Conservation (phyloP, 2,797 vertebrate genomes). For the Cyprinella venusta region DNA sequence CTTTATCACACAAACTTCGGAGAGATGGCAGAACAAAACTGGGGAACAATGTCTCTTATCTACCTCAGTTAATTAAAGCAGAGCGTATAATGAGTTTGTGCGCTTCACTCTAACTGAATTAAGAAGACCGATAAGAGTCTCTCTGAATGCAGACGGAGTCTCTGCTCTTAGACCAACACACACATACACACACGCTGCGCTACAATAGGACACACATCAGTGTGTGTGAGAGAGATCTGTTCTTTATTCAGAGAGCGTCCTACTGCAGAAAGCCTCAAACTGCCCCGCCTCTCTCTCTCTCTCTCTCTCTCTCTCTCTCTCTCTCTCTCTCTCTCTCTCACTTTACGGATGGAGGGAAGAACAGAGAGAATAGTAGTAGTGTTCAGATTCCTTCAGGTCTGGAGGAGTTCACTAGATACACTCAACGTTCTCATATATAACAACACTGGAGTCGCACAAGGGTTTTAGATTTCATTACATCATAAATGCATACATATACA, state of each 20-base stretch:
- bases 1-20: constrained; percentile 27
- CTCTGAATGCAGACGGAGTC: constrained; percentile 19
- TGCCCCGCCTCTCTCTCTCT: constrained; percentile 17
- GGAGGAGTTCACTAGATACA: neutral
- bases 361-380: constrained; percentile 4
- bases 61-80: constrained; percentile 48
- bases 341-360: constrained; percentile 17
- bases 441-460: neutral
- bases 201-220: constrained; percentile 28
- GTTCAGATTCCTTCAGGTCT: constrained; percentile 4
- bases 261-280: constrained; percentile 49
- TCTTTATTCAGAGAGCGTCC: constrained; percentile 56
- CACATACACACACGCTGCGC: constrained; percentile 16
- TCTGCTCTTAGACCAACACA: constrained; percentile 3
- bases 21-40: constrained; percentile 23
- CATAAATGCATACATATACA: neutral
- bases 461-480: neutral
- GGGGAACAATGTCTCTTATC: constrained; percentile 42
- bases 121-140: constrained; percentile 47
- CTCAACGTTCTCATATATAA: neutral
- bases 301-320: constrained; percentile 30
- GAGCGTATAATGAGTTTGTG: constrained; percentile 42
- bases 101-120: constrained; percentile 50
- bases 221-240: constrained; percentile 36
- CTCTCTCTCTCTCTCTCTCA: constrained; percentile 28